Conservation (phyloP, 2,888 invertebrate genomes). For the Synergus gifuensis region DNA sequence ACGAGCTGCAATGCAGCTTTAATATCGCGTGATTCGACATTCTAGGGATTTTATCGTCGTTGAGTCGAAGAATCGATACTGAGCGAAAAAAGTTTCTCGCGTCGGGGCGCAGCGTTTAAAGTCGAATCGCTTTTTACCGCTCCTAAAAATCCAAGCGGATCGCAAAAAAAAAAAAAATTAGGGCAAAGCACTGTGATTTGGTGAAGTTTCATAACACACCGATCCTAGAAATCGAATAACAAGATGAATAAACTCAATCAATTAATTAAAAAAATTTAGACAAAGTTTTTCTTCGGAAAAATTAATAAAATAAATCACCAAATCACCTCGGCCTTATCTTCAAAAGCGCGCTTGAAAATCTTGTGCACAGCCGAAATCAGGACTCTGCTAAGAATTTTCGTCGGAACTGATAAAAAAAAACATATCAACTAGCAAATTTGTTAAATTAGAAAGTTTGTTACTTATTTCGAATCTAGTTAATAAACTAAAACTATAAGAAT, state of each 20-base stretch:
- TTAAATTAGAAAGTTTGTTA: constrained; percentile 41
- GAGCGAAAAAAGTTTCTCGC: constrained; percentile 33
- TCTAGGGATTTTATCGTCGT: constrained; percentile 38
- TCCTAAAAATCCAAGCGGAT: constrained; percentile 12
- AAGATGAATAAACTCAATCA: neutral
- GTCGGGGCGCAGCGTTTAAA: constrained; percentile 37
- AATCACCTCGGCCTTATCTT: constrained; percentile 28
- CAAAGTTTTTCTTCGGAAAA: neutral
- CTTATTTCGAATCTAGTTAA: constrained; percentile 35
- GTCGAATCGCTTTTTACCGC: constrained; percentile 31
- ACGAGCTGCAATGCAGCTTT: constrained; percentile 39
- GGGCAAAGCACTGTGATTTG: constrained; percentile 10
- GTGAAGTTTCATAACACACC: neutral
- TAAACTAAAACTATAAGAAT: constrained; percentile 44
- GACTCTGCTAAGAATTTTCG: constrained; percentile 34
- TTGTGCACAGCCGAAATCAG: constrained; percentile 28
- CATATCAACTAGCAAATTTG: constrained; percentile 40
- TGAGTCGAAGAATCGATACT: constrained; percentile 42
- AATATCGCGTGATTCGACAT: constrained; percentile 43
- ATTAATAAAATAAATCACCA: neutral
- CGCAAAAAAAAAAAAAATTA: constrained; percentile 9
- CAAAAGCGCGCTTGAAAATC: neutral
- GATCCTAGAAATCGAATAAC: neutral
- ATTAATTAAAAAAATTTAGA: neutral
- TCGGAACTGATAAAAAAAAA: constrained; percentile 37